Percentiles rank a stretch among this genome's conserved stretches.
These are phyloP conservation scores for Apodemus sylvaticus DNA, from an alignment of 2,113 vertebrate genomes.

Conservation along the genomic window DNA sequence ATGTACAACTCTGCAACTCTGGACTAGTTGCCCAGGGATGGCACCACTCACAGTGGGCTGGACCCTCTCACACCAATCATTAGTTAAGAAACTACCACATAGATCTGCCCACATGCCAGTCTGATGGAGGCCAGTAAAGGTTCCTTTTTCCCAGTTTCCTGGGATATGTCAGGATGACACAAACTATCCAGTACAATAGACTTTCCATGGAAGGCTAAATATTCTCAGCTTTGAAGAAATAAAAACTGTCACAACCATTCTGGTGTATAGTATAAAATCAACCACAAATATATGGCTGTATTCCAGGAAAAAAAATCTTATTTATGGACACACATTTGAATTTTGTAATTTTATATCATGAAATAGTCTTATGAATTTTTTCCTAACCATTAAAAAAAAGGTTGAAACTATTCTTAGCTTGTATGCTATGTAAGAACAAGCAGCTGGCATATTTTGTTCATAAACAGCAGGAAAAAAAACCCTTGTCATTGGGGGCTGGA, in stretches of 20 bases:
- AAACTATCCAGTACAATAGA: not conserved
- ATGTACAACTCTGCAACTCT: no score
- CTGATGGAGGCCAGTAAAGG: not conserved
- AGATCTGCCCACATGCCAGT: not conserved
- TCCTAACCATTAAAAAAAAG: slow-evolving; percentile 11
- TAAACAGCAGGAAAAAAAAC: not conserved
- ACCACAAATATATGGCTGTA: not conserved
- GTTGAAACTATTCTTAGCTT: slow-evolving; percentile 33
- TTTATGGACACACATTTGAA: slow-evolving; percentile 25
- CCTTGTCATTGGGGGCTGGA: not conserved
- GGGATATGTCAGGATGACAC: not conserved
- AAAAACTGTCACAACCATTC: not conserved
- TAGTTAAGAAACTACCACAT: not conserved
- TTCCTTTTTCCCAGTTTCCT: not conserved
- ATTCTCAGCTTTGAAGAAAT: slow-evolving; percentile 17
- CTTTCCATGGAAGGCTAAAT: not conserved
- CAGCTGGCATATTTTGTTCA: not conserved
- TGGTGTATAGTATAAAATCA: not conserved
- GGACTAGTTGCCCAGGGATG: not conserved
- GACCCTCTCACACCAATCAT: not conserved
- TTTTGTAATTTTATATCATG: slow-evolving; percentile 25
- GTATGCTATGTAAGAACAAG: not conserved
- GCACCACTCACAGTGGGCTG: not conserved
- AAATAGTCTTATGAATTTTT: slow-evolving; percentile 27
- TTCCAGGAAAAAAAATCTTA: slow-evolving; percentile 24